Base-by-base conservation (phyloP, 2,888 invertebrate species). In the Eumerus sabulonum region DNA sequence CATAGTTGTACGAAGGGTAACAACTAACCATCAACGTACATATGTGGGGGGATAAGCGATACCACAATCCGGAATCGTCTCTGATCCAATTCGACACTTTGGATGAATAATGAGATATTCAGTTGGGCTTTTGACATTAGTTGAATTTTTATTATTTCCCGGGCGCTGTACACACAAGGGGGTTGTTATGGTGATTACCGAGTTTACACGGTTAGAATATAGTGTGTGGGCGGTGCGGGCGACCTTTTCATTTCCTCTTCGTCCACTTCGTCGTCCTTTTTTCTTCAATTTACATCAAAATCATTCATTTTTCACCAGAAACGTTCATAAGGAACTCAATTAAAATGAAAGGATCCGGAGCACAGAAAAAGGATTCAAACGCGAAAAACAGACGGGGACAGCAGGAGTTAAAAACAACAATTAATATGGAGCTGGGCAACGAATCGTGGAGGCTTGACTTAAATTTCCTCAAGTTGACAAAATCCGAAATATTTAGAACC, bases 171-270 rank as follows among this genome's bases (percentile, higher is more conserved):
- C 71, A 60, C 54, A 57, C 51, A 72, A 64, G 63, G 64, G 63
- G 71, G 71, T 72, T 72, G 71, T 64, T 64, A 72, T 72, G 71
- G 71, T 71, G 71, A 63, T 72, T 64, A 51, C 63, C 51, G 18
- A 56, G 27, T 47, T n/a, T 27, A 27, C 16, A 42, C 13, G 35
- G 35, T 16, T 36, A 13, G 18, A 5, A 7, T 27, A 7, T 7
- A 27, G 27, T 27, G 27, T 2, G 27, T 27, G 27, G 27, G 27
- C 27, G 27, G 27, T 7, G 27, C 27, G 27, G 27, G 27, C 3
- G 27, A 4, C 2, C 27, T 47, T 54, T 56, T 27, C 18, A n/a
- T 38, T 16, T 36, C 45, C 27, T 19, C 14, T 27, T 27, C 14
- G 1, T 13, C 18, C 17, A 36, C 35, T 17, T 17, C 35, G 14